These are phyloP conservation scores for Aramus guarauna DNA, from an alignment of 2,113 vertebrate species.

Conservation along the genomic window DNA sequence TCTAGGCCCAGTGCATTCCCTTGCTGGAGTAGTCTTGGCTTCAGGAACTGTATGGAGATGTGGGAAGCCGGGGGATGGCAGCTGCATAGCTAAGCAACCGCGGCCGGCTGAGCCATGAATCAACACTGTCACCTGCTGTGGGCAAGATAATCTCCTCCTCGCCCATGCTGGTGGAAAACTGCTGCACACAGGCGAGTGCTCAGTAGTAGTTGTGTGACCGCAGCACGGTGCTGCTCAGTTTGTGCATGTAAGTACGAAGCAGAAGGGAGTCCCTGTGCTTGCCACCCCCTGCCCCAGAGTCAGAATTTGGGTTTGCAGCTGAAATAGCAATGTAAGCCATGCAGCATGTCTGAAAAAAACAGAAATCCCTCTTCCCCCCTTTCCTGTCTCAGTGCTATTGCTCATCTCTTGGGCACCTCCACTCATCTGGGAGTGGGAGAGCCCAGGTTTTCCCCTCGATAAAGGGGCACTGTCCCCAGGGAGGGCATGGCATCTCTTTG, in stretches of 20 bases:
- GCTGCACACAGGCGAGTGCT: rapidly evolving
- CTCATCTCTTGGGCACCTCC: neutral
- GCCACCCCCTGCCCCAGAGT: rapidly evolving
- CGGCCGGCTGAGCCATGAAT: conserved; percentile 27
- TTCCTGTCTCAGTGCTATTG: neutral
- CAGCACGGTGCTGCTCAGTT: neutral
- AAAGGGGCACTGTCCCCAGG: neutral
- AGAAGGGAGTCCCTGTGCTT: neutral
- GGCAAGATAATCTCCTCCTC: neutral
- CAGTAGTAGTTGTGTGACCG: rapidly evolving
- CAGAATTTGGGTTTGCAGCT: neutral
- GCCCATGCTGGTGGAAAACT: neutral
- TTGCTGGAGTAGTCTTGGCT: conserved; percentile 52
- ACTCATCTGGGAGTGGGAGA: rapidly evolving
- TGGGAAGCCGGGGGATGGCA: conserved; percentile 29
- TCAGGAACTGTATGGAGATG: conserved; percentile 52
- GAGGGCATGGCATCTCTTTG: neutral
- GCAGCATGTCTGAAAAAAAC: neutral
- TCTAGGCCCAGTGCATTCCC: conserved; percentile 52
- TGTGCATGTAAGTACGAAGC: neutral
- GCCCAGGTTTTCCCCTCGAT: rapidly evolving
- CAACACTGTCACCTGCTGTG: conserved; percentile 67
- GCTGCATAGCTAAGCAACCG: conserved; percentile 54
- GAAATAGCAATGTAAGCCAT: neutral
- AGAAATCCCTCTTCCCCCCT: neutral